Base-by-base conservation (phyloP, 2,797 vertebrate species). In the Sebastes trivittatus region DNA sequence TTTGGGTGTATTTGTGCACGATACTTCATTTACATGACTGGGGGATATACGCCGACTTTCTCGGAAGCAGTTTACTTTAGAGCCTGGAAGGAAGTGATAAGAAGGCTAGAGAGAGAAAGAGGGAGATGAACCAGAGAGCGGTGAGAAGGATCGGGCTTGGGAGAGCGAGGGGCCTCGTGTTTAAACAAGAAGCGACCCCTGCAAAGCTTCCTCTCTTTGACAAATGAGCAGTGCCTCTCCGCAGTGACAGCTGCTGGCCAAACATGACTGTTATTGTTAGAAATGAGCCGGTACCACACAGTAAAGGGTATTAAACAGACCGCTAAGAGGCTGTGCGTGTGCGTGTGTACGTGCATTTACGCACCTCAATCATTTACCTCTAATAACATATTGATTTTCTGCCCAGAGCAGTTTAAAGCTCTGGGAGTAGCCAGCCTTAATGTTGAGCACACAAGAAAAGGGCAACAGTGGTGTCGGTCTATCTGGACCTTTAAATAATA, bases 151-250 rank as follows among this genome's bases (percentile, higher is more conserved):
- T 72, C 11, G 7, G 42, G 42, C 23, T 61, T 2, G 18, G 18
- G 65, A 9, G 75, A 82, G 77, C 7, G 7, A 64, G 75, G 56
- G 34, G 77, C 62, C 66, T 78, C 60, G 1, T 84, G 81, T 83
- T 83, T 86, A 84, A 86, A 89, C 76, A 82, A 85, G 82, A 66
- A 56, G 13, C 77, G 81, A 83, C 83, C 87, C 87, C 83, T 87
- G 82, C 77, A 68, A 82, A 72, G 77, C 74, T 73, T 88, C 85
- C 85, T 72, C 69, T 42, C 61, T 73, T 72, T 89, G 85, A 88
- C 84, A 84, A 89, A 92, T 74, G 81, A 78, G 78, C 69, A 10
- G 2, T 61, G 82, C 38, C 58, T 75, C 72, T 74, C 54, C 49
- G 79, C 70, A 25, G 78, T 76, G 78, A 73, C 70, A 74, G 82